Evolutionary conservation across 1,140 invertebrate species (phyloP).

Genomic region (Argopecten irradians): DNA sequence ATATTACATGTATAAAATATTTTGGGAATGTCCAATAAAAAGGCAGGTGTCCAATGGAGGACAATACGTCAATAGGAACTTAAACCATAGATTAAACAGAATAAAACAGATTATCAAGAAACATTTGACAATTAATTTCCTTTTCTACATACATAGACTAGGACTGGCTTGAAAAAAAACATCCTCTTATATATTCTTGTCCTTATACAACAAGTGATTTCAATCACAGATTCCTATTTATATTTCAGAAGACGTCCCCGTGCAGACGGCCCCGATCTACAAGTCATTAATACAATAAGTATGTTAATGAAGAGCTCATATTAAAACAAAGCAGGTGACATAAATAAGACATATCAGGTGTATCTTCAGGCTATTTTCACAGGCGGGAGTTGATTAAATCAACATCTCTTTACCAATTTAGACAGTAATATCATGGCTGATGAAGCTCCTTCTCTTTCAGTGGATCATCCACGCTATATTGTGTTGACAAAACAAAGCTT

Average conservation of each 20-base stretch:
- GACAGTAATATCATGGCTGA: background rate
- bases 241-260: background rate
- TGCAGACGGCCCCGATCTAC: background rate
- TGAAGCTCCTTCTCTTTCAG: background rate
- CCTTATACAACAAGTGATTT: background rate
- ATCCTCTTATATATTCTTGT: background rate
- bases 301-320: background rate
- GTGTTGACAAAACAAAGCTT: slow-evolving; percentile 16
- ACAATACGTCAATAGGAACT: background rate
- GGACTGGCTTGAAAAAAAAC: background rate
- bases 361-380: background rate
- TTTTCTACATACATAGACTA: background rate
- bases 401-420: background rate
- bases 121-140: background rate
- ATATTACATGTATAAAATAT: background rate
- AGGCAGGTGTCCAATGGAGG: background rate
- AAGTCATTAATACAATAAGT: background rate
- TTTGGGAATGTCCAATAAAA: background rate
- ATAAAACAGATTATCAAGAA: background rate
- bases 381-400: background rate
- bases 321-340: background rate
- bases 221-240: background rate
- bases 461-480: background rate
- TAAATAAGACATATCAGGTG: background rate
- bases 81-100: background rate